phyloP scores from a whole-genome alignment of 2,888 invertebrate species.

The Nomada ferruginata region DNA sequence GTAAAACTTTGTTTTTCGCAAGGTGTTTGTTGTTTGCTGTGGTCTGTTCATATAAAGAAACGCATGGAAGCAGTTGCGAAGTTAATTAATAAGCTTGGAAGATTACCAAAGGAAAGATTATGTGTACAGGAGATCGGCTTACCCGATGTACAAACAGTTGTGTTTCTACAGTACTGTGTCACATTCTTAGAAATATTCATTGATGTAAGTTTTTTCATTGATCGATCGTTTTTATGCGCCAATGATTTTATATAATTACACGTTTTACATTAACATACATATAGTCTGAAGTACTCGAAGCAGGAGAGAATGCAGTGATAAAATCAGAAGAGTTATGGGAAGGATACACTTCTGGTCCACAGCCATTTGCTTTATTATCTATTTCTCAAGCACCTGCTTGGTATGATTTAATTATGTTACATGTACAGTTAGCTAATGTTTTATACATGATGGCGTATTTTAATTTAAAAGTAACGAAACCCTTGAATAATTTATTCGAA shows the following conservation, averaged over 20 bases:
- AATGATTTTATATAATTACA: background rate
- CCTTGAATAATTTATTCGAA: constrained; percentile 91
- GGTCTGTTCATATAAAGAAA: constrained; percentile 95
- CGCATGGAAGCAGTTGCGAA: constrained; percentile 91
- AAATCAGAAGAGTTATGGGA: constrained; percentile 89
- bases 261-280: constrained; percentile 63
- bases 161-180: constrained; percentile 83
- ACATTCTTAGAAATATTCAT: constrained; percentile 86
- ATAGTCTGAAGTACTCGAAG: constrained; percentile 83
- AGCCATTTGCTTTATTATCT: constrained; percentile 91
- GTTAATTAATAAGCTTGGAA: constrained; percentile 92
- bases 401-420: constrained; percentile 91
- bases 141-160: constrained; percentile 86
- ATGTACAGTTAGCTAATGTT: constrained; percentile 91
- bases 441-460: constrained; percentile 92
- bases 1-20: background rate
- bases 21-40: constrained; percentile 93
- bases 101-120: constrained; percentile 93
- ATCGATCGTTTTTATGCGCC: background rate
- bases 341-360: constrained; percentile 84
- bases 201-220: constrained; percentile 83
- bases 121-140: constrained; percentile 92
- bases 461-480: constrained; percentile 90
- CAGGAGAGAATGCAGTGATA: constrained; percentile 84
- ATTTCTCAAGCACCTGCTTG: constrained; percentile 91